Percentiles rank a stretch among this genome's conserved stretches.
Evolutionary conservation across 2,888 invertebrate species (phyloP).

Genomic region (Epinotia demarniana): DNA sequence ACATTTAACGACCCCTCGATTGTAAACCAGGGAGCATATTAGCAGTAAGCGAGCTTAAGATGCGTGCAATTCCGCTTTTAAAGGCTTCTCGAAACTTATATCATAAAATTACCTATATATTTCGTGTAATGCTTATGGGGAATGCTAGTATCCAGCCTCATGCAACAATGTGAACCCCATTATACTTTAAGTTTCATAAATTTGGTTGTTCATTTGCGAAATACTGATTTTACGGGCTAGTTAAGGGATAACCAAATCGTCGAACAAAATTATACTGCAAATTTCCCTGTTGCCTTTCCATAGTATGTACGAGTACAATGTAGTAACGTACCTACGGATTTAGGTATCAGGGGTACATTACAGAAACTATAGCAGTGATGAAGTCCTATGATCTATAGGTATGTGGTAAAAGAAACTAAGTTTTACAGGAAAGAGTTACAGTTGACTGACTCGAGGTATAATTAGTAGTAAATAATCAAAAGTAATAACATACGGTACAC

Average conservation of each 20-base stretch:
- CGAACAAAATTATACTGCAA: constrained; percentile 9
- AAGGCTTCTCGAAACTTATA: constrained; percentile 64
- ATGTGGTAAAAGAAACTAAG: too few species aligned
- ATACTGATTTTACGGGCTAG: constrained; percentile 25
- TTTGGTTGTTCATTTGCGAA: constrained; percentile 31
- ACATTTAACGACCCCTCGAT: constrained; percentile 70
- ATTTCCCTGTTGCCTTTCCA: neutral
- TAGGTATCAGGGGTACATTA: neutral
- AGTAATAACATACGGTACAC: too few species aligned
- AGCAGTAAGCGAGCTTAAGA: constrained; percentile 54
- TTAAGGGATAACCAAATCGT: constrained; percentile 20
- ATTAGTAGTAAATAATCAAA: too few species aligned
- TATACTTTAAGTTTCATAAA: constrained; percentile 34
- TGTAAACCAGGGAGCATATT: constrained; percentile 77
- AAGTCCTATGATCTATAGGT: too few species aligned
- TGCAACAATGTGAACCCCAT: constrained; percentile 35
- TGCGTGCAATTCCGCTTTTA: constrained; percentile 65
- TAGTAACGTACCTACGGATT: neutral
- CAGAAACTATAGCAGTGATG: too few species aligned
- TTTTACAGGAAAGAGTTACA: too few species aligned
- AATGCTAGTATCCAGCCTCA: neutral
- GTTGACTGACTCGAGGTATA: too few species aligned
- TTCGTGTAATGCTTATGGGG: constrained; percentile 22
- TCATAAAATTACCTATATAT: constrained; percentile 43
- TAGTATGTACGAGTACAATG: neutral